Evolutionary conservation across 2,113 vertebrate species (phyloP), one percentile per base, ranked within the genome.

Genomic region (Setophaga coronata): DNA sequence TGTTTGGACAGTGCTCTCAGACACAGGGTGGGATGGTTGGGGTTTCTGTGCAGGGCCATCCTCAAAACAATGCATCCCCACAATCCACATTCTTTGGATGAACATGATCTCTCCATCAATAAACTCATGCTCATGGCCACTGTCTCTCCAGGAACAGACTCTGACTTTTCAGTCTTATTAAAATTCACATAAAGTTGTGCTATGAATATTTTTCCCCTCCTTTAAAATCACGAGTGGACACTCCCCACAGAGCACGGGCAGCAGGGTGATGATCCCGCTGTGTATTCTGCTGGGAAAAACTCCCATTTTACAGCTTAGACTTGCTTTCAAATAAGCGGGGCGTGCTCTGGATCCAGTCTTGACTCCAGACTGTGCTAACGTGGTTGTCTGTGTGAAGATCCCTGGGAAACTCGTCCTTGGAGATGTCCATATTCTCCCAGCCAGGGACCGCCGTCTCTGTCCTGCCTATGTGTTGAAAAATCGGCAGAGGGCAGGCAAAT

Each of bases 401-500:
- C 29, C 54, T 40, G 62, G 17, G 70, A 36, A 83, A 45, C 14
- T 31, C 3, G 4, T 31, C 54, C 54, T 34, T 26, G 47, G 25
- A 61, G n/a, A 26, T 4, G n/a, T 40, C 40, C 62, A 10, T 31
- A 4, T 36, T 26, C 20, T 26, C 25, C n/a, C 9, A 23, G 70
- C 4, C 51, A 5, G 60, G 43, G 65, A 24, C 43, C 1, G 26
- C 36, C 3, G 3, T 18, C n/a, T 21, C 24, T 42, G 54, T 69
- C 40, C 33, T 76, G 62, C 79, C 18, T 17, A 0, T 82, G 62
- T 48, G 40, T 2, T 26, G 71, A 25, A 10, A 36, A 34, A 58
- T 82, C 89, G 3, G 82, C 70, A 95, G 95, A 95, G 93, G 93
- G 95, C 93, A 96, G 95, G 57, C 36, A 73, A 89, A 5, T 19